Conservation (phyloP, 2,797 vertebrate species). For the Loriculus beryllinus region DNA sequence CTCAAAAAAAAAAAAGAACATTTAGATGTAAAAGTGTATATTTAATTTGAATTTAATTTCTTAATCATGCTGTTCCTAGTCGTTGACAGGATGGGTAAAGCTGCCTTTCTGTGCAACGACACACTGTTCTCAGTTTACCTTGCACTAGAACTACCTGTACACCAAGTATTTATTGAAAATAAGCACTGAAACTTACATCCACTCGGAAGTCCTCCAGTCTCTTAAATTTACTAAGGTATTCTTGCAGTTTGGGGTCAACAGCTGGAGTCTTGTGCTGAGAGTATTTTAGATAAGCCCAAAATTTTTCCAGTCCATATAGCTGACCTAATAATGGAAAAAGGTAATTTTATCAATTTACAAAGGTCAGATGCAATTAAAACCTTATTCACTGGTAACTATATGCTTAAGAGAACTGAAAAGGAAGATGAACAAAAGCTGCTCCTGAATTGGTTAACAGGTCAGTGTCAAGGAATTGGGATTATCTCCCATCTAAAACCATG, state of each 20-base stretch:
- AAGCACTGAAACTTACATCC: constrained; percentile 76
- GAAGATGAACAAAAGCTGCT: neutral
- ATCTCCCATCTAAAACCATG: neutral
- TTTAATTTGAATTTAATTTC: neutral
- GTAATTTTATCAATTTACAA: neutral
- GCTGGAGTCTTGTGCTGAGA: constrained; percentile 83
- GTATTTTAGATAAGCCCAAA: constrained; percentile 96
- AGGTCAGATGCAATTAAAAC: neutral
- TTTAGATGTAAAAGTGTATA: neutral
- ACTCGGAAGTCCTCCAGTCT: constrained; percentile 93
- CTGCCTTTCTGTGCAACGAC: neutral
- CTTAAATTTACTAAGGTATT: constrained; percentile 88
- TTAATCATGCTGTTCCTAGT: neutral
- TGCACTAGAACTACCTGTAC: neutral
- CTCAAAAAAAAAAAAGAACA: neutral
- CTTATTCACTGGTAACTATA: neutral
- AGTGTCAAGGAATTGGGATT: neutral
- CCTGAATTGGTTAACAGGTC: neutral
- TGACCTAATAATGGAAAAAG: constrained; percentile 80
- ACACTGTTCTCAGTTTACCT: neutral
- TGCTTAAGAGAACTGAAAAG: neutral
- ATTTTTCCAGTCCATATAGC: constrained; percentile 95
- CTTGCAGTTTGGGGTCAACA: constrained; percentile 86
- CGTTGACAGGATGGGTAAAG: neutral
- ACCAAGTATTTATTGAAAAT: neutral